Evolutionary conservation across 2,797 vertebrate genomes (phyloP).

Genomic region (Gallinago stenura): DNA sequence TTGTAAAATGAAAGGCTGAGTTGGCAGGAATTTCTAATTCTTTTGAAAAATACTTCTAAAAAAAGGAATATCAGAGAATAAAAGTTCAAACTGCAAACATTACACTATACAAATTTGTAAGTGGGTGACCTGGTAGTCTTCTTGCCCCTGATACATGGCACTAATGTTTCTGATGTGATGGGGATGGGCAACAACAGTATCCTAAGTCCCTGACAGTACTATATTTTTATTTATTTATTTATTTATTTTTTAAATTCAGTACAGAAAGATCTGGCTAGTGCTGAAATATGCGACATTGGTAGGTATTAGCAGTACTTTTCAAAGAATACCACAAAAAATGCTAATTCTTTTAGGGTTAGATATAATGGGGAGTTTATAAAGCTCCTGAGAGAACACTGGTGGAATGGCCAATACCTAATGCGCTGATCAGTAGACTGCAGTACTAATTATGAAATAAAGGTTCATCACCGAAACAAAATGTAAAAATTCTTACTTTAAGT

Average conservation of each 20-base stretch:
- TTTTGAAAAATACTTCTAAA: slow-evolving; percentile 35
- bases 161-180: neutral
- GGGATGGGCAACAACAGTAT: neutral
- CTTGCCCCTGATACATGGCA: neutral
- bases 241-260: neutral
- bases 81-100: neutral
- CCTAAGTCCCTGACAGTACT: neutral
- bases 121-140: neutral
- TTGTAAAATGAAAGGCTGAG: slow-evolving; percentile 17
- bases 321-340: neutral
- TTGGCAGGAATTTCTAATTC: slow-evolving; percentile 25
- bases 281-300: neutral
- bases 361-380: neutral
- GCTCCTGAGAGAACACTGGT: neutral
- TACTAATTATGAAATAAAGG: neutral
- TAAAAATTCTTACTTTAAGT: neutral
- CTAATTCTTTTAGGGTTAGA: neutral
- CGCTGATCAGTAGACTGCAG: neutral
- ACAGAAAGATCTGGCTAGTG: neutral
- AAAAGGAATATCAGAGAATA: slow-evolving; percentile 1
- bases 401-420: neutral
- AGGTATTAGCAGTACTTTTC: neutral
- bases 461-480: neutral
- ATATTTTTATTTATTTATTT: neutral
- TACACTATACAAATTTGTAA: neutral